Percentiles rank a stretch among this genome's conserved stretches.
Evolutionary conservation across 2,888 invertebrate species (phyloP).

Genomic region (Itoplectis maculator): DNA sequence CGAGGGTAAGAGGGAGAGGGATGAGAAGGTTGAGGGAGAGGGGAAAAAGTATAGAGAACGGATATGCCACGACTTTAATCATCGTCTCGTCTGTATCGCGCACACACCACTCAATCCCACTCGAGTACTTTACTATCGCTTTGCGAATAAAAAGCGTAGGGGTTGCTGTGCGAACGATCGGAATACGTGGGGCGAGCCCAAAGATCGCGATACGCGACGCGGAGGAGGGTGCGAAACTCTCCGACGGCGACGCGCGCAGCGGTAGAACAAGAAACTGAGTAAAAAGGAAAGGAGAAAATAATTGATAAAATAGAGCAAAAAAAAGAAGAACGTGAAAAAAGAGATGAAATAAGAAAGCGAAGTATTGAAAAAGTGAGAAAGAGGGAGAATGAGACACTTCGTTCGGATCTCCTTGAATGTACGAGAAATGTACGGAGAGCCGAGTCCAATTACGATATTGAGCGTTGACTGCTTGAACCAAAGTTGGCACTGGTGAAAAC

Average conservation of each 20-base stretch:
- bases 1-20: background rate
- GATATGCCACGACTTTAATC: constrained; percentile 47
- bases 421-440: constrained; percentile 14
- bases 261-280: constrained; percentile 25
- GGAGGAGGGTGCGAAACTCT: background rate
- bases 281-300: constrained; percentile 25
- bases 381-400: background rate
- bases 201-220: background rate
- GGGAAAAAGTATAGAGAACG: background rate
- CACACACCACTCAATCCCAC: constrained; percentile 46
- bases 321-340: constrained; percentile 25
- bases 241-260: background rate
- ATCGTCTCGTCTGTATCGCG: constrained; percentile 22
- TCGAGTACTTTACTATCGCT: constrained; percentile 37
- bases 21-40: background rate
- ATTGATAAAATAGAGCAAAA: constrained; percentile 40
- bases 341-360: constrained; percentile 19
- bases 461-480: constrained; percentile 5
- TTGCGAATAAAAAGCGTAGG: constrained; percentile 22
- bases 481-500: constrained; percentile 1
- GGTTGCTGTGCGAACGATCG: background rate
- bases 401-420: constrained; percentile 42
- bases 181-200: background rate
- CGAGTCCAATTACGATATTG: constrained; percentile 24
- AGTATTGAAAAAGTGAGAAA: constrained; percentile 57